These are phyloP conservation scores for Halichoeres trimaculatus DNA, from an alignment of 2,113 vertebrate species.

Conservation along the genomic window DNA sequence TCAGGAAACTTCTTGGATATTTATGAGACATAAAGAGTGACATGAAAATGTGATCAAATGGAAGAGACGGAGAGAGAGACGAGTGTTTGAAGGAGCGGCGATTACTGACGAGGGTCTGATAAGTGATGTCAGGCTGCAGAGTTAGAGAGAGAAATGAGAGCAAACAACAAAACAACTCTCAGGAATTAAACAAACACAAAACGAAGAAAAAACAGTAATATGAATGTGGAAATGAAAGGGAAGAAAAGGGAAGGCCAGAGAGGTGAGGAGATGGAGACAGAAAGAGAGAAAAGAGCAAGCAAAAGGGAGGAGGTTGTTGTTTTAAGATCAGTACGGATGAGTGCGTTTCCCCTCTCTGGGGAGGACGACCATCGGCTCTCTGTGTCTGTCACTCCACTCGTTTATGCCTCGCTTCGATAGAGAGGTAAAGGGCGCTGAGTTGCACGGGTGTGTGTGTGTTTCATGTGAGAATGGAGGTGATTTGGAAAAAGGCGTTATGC, in stretches of 20 bases:
- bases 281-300: slow-evolving; percentile 29
- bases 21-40: slow-evolving; percentile 65
- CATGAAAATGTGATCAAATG: slow-evolving; percentile 65
- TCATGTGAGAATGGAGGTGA: slow-evolving; percentile 47
- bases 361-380: slow-evolving; percentile 76
- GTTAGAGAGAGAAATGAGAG: slow-evolving; percentile 23
- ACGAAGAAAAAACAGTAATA: slow-evolving; percentile 26
- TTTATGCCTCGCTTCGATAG: slow-evolving; percentile 65
- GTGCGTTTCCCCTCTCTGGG: slow-evolving; percentile 74
- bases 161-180: slow-evolving; percentile 30
- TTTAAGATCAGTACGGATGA: slow-evolving; percentile 87
- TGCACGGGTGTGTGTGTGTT: slow-evolving; percentile 15
- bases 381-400: slow-evolving; percentile 80
- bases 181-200: slow-evolving; percentile 47
- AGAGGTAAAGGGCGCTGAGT: slow-evolving; percentile 63
- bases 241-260: slow-evolving; percentile 28
- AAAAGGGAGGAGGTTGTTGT: slow-evolving; percentile 76
- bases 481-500: slow-evolving; percentile 46
- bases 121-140: slow-evolving; percentile 12
- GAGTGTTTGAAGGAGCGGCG: slow-evolving; percentile 45
- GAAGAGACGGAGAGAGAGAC: slow-evolving; percentile 31
- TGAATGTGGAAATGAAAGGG: slow-evolving; percentile 42
- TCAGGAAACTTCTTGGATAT: slow-evolving; percentile 61
- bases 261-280: slow-evolving; percentile 25
- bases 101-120: slow-evolving; percentile 45